Conservation (phyloP, 2,113 vertebrate species). For the human (Homo sapiens) region GRCh38 chr12:112261501-112262000, state of each 20-base stretch:
- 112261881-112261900: slow-evolving; percentile 74
- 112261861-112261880: slow-evolving; percentile 75
- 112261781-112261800: slow-evolving; percentile 82
- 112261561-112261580: slow-evolving; percentile 76
- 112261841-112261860: slow-evolving; percentile 81
- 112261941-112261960: slow-evolving; percentile 61
- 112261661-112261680: slow-evolving; percentile 79
- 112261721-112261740: slow-evolving; percentile 78
- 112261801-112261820: slow-evolving; percentile 82
- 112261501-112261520: slow-evolving; percentile 64
- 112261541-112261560: slow-evolving; percentile 81
- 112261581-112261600: slow-evolving; percentile 81
- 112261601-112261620: slow-evolving; percentile 79
- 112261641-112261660: slow-evolving; percentile 81
- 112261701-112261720: slow-evolving; percentile 79
- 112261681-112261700: slow-evolving; percentile 79
- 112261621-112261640: slow-evolving; percentile 74
- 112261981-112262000: slow-evolving; percentile 16
- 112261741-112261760: slow-evolving; percentile 80
- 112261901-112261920: slow-evolving; percentile 75
- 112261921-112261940: slow-evolving; percentile 35
- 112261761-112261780: slow-evolving; percentile 82
- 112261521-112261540: slow-evolving; percentile 81
- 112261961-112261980: slow-evolving; percentile 56
- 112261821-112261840: slow-evolving; percentile 86